Evolutionary conservation across 2,797 vertebrate genomes (phyloP).

Genomic region (Delichon dasypus): DNA sequence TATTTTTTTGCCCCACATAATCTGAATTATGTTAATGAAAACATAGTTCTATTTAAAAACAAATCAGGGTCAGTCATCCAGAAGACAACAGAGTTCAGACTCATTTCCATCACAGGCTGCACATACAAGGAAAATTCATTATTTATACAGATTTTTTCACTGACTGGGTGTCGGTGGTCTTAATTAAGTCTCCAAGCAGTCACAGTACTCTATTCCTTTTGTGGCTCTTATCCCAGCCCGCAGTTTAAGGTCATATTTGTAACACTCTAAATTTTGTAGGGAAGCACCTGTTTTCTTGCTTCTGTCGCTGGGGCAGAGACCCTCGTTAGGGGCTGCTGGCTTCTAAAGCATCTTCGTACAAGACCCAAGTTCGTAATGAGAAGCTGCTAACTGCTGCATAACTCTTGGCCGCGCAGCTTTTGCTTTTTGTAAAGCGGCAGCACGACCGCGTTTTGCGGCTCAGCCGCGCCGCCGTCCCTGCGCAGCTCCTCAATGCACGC

Average conservation of each 20-base stretch:
- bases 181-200: slow-evolving; percentile 39
- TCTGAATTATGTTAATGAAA: slow-evolving; percentile 38
- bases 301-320: neutral
- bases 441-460: neutral
- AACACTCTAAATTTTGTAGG: neutral
- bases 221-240: neutral
- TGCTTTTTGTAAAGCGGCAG: neutral
- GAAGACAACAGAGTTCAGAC: slow-evolving; percentile 29
- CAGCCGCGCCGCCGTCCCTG: neutral
- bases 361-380: neutral
- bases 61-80: slow-evolving; percentile 37
- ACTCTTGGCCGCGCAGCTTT: neutral
- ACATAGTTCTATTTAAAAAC: slow-evolving; percentile 27
- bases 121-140: slow-evolving; percentile 18
- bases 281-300: neutral
- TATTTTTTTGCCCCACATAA: slow-evolving; percentile 19
- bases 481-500: neutral
- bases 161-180: neutral
- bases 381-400: neutral
- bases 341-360: neutral
- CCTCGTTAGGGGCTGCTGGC: neutral
- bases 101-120: slow-evolving; percentile 31
- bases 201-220: neutral
- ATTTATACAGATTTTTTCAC: slow-evolving; percentile 44
- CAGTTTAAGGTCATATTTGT: neutral